Conservation (phyloP, 2,888 invertebrate genomes). For the Germaria angustata region DNA sequence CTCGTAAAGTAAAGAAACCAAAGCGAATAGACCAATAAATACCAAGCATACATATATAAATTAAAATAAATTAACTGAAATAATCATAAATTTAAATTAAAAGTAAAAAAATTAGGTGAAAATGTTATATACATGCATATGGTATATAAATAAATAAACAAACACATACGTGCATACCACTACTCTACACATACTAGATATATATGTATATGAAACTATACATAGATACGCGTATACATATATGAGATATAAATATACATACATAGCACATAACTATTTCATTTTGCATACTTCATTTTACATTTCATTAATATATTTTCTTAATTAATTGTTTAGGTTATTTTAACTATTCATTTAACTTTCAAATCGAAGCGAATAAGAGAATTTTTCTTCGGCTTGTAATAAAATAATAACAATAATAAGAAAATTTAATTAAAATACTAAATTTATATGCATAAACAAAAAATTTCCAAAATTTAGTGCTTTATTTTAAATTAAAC, state of each 20-base stretch:
- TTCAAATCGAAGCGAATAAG: conserved; percentile 1
- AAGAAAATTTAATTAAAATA: conserved; percentile 12
- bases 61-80: background rate
- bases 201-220: conserved; percentile 50
- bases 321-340: too few species aligned
- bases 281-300: too few species aligned
- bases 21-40: conserved; percentile 69
- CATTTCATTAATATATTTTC: too few species aligned
- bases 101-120: conserved; percentile 48
- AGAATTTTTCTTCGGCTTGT: conserved; percentile 46
- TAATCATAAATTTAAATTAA: conserved; percentile 25
- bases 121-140: conserved; percentile 19
- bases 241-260: background rate
- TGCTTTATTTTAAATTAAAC: conserved; percentile 67
- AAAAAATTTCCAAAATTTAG: conserved; percentile 64
- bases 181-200: conserved; percentile 40
- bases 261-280: too few species aligned
- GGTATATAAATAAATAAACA: conserved; percentile 3
- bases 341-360: background rate
- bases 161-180: conserved; percentile 50
- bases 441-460: conserved; percentile 42
- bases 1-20: conserved; percentile 68
- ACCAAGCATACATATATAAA: conserved; percentile 61
- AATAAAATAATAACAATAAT: conserved; percentile 21
- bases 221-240: conserved; percentile 44